Percentiles rank a stretch among this genome's conserved stretches.
phyloP scores from a whole-genome alignment of 2,797 vertebrate species.

The Hipposideros larvatus region DNA sequence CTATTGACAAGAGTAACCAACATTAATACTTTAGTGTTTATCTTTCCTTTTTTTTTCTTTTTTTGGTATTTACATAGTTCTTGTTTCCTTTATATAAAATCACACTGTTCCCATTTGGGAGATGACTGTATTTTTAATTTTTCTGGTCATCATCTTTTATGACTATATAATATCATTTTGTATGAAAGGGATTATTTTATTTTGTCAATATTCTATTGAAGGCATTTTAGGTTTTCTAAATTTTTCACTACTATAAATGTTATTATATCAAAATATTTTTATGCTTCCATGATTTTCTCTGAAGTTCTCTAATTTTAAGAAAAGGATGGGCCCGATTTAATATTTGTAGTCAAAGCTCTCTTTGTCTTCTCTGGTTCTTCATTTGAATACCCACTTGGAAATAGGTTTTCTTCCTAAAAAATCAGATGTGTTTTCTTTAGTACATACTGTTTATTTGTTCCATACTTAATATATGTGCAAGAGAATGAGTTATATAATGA shows the following conservation, averaged over 20 bases:
- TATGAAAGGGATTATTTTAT: neutral
- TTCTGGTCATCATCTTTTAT: neutral
- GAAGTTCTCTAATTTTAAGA: slow-evolving; percentile 24
- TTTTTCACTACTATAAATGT: neutral
- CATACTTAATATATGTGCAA: neutral
- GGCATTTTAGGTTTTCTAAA: neutral
- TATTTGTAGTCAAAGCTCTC: neutral
- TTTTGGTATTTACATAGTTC: neutral
- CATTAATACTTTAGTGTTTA: neutral
- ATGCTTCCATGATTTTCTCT: slow-evolving; percentile 19
- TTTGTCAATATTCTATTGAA: slow-evolving; percentile 23
- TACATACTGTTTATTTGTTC: neutral
- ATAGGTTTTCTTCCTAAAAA: slow-evolving; percentile 8
- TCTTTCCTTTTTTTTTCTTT: neutral
- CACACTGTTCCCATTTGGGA: neutral
- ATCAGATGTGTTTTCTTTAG: neutral
- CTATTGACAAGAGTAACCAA: neutral
- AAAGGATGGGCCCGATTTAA: neutral
- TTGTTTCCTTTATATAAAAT: neutral
- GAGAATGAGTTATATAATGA: neutral
- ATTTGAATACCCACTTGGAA: neutral
- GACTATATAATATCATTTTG: neutral
- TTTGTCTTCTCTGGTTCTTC: neutral
- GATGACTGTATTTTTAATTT: neutral
- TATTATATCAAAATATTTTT: slow-evolving; percentile 6